Percentiles rank a stretch among this genome's conserved stretches.
These are phyloP conservation scores for Melinopterus prodromus DNA, from an alignment of 2,888 invertebrate species.

Conservation along the genomic window DNA sequence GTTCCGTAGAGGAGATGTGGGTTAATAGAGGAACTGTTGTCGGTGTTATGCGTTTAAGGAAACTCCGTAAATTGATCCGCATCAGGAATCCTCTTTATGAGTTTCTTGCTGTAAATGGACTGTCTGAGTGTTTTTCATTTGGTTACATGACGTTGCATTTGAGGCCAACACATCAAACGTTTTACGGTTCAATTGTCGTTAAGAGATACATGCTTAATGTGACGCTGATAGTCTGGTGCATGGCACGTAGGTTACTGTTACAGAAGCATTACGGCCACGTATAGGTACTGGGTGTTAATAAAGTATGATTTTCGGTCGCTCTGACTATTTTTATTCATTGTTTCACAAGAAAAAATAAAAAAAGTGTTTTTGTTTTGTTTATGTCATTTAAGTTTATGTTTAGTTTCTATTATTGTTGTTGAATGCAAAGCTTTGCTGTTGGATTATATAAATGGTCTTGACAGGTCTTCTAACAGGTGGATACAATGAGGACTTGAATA, in stretches of 20 bases:
- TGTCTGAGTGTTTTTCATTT: background rate
- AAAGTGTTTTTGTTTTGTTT: no score
- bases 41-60: background rate
- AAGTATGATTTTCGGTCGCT: no score
- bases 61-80: background rate
- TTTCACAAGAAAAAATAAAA: no score
- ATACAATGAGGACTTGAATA: no score
- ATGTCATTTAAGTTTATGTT: no score
- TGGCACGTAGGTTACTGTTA: background rate
- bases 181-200: background rate
- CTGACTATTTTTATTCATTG: no score
- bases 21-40: background rate
- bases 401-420: no score
- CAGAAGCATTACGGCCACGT: background rate
- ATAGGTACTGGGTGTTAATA: no score
- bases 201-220: background rate
- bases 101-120: background rate
- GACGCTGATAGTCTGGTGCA: background rate
- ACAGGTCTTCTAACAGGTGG: no score
- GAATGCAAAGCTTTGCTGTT: no score
- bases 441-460: no score
- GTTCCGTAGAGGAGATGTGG: background rate
- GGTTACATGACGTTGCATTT: background rate
- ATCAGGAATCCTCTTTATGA: background rate
- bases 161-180: constrained; percentile 4